These are phyloP conservation scores for Gibbula magus DNA, from an alignment of 2,888 invertebrate species.

Conservation along the genomic window DNA sequence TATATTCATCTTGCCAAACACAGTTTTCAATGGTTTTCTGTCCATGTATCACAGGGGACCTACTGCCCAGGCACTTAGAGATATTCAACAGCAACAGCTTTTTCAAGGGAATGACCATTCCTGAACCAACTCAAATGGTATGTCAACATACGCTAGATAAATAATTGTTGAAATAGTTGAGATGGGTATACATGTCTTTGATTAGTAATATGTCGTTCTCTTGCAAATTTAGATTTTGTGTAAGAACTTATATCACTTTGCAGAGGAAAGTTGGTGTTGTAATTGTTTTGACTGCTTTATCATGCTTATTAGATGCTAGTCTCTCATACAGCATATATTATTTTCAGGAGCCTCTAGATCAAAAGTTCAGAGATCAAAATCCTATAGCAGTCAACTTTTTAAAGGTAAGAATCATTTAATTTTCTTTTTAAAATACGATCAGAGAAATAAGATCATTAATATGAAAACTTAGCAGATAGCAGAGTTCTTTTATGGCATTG, in stretches of 20 bases:
- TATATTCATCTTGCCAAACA: not conserved
- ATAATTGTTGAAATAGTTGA: not conserved
- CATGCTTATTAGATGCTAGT: not conserved
- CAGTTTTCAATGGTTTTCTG: not conserved
- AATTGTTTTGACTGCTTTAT: not conserved
- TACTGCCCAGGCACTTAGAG: constrained; percentile 94
- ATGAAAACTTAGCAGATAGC: too few relatives aligned
- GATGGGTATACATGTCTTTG: too few relatives aligned
- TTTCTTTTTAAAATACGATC: not conserved
- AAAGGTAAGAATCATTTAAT: constrained; percentile 55
- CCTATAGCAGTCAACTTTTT: constrained; percentile 69
- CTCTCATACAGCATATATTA: not conserved
- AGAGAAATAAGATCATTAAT: too few relatives aligned
- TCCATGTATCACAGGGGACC: constrained; percentile 81
- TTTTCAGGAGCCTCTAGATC: constrained; percentile 85
- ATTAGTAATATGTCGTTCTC: too few relatives aligned
- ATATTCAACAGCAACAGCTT: constrained; percentile 97
- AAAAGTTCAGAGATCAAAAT: constrained; percentile 84
- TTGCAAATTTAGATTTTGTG: too few relatives aligned
- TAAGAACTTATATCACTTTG: too few relatives aligned
- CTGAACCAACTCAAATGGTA: constrained; percentile 88
- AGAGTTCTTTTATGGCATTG: too few relatives aligned
- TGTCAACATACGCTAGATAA: constrained; percentile 32
- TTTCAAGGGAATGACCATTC: constrained; percentile 92
- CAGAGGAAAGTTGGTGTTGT: too few relatives aligned